Base-by-base conservation (phyloP, 2,797 vertebrate species). In the Mycteria americana region DNA sequence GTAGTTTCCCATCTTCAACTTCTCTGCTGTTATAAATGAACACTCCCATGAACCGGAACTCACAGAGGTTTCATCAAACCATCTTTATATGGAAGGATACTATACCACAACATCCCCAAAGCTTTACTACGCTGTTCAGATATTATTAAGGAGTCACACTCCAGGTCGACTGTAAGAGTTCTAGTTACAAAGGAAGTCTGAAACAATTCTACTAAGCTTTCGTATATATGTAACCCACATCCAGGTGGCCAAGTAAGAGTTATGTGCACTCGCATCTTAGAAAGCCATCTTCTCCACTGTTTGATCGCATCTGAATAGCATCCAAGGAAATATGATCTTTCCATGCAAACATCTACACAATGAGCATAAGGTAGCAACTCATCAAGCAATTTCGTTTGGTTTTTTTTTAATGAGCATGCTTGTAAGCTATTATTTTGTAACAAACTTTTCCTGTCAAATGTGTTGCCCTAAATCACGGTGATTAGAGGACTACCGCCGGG, bases 71-170 rank as follows among this genome's bases (percentile, higher is more conserved):
- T 74, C 37, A 68, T 10, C 35, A 74, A 82, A 62, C 7, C 62
- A 64, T 16, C 75, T 84, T 62, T 18, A 22, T 1, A 13, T 0
- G 14, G 41, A 54, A 41, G 46, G 15, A 78, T 4, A 48, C 31
- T 35, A 9, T 0, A 12, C 39, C 14, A 1, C 6, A 39, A 37
- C 9, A n/a, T 0, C 24, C 48, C 28, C 35, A 28, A 18, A 68
- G 54, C 41, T 79, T 48, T 19, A 17, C 51, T 30, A 37, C 18
- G 2, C 13, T 9, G 23, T 30, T 68, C 62, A 53, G 37, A 24
- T 45, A 1, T 4, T 28, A 30, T 4, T 60, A 69, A 64, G 50
- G 51, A 48, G 53, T 30, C 37, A 16, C n/a, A 5, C 50, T 57
- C 19, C 56, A 21, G 51, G 21, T 33, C 1, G 1, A n/a, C n/a